phyloP scores from a whole-genome alignment of 64 coral and sea anemone genomes.

The Pocillopora verrucosa region DNA sequence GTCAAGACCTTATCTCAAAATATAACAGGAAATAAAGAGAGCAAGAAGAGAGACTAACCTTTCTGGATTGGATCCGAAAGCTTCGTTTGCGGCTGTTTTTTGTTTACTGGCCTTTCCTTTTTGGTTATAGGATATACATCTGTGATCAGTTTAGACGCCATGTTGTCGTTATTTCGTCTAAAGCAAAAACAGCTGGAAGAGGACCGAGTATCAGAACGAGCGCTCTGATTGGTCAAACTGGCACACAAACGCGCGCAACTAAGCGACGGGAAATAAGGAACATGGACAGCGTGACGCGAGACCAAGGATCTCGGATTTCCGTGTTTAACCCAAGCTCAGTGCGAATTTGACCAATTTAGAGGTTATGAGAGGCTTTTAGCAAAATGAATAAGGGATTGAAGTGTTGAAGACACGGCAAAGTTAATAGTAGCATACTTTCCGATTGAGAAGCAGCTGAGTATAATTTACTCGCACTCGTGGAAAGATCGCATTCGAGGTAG shows the following conservation, averaged over 20 bases:
- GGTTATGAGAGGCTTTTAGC: too few relatives aligned
- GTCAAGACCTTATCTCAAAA: neutral
- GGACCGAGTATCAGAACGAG: neutral
- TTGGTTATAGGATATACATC: constrained; percentile 57
- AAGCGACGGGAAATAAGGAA: neutral
- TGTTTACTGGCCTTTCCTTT: constrained; percentile 48
- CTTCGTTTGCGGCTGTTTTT: constrained; percentile 9
- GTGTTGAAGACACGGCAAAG: neutral
- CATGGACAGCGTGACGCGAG: neutral
- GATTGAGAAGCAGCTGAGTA: too few relatives aligned
- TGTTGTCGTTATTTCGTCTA: neutral
- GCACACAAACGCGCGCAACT: neutral
- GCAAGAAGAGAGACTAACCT: neutral
- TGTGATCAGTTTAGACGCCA: constrained; percentile 60
- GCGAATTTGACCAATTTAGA: too few relatives aligned
- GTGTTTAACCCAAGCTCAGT: neutral
- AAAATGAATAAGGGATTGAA: too few relatives aligned
- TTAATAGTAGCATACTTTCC: neutral
- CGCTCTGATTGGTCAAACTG: constrained; percentile 39
- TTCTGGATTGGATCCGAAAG: neutral
- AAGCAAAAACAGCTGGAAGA: neutral
- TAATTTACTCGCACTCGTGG: too few relatives aligned
- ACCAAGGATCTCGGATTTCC: constrained; percentile 8
- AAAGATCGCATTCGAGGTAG: too few relatives aligned
- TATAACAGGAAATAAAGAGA: neutral